A percentile compares a stretch with the other conserved stretches of the same genome.
Conservation (phyloP, 2,113 vertebrate genomes). For the Sula dactylatra region DNA sequence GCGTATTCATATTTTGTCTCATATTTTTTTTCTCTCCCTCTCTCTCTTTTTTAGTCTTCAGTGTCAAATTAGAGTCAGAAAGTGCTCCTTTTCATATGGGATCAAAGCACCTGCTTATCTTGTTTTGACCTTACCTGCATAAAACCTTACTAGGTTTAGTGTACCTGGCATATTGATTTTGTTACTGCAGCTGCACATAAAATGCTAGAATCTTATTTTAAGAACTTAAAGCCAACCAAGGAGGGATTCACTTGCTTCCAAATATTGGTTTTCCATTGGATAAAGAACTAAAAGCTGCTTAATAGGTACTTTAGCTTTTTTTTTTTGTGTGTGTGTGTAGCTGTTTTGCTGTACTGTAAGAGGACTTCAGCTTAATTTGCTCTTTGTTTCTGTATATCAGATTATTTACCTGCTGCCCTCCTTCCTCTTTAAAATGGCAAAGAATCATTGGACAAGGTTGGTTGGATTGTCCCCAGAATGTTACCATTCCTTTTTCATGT, state of each 20-base stretch:
- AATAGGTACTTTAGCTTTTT: background rate
- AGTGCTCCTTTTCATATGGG: background rate
- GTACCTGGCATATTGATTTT: background rate
- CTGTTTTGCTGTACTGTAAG: background rate
- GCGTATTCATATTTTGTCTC: background rate
- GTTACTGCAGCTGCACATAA: background rate
- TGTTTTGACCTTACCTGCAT: background rate
- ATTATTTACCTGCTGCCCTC: background rate
- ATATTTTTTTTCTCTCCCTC: background rate
- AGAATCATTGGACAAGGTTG: constrained; percentile 17
- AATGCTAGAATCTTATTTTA: background rate
- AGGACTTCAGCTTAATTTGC: background rate
- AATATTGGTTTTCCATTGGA: background rate
- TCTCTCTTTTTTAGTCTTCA: background rate
- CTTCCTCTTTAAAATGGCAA: constrained; percentile 13
- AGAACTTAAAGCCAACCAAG: background rate
- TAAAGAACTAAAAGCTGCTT: background rate
- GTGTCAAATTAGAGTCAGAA: background rate
- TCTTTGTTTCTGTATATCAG: background rate
- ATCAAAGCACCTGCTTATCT: background rate
- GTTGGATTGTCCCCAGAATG: constrained; percentile 45
- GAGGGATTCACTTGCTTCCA: background rate
- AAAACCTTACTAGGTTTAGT: background rate
- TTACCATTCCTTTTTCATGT: constrained; percentile 35
- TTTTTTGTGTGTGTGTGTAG: background rate